phyloP scores from a whole-genome alignment of 2,797 vertebrate species.

The Coranthus polyacanthus region DNA sequence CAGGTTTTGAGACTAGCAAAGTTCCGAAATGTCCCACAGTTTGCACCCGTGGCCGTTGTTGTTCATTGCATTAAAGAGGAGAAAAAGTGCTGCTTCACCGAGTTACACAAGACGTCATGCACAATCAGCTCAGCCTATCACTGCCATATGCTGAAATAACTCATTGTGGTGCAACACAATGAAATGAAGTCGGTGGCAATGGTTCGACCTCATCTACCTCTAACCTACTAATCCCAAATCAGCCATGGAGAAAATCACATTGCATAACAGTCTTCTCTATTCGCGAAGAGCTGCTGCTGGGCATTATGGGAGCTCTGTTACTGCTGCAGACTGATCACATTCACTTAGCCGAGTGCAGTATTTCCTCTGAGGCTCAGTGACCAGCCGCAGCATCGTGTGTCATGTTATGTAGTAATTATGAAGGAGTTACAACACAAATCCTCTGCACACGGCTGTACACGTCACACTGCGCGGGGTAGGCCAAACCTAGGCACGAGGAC shows the following conservation, averaged over 20 bases:
- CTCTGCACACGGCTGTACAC: neutral
- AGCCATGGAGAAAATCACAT: constrained; percentile 48
- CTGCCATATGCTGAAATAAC: constrained; percentile 7
- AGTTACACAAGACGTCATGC: constrained; percentile 7
- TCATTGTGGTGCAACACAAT: constrained; percentile 35
- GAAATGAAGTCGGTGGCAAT: constrained; percentile 23
- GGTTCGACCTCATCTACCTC: constrained; percentile 38
- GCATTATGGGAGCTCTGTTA: constrained; percentile 14
- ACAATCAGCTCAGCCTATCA: constrained; percentile 5
- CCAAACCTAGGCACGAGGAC: neutral
- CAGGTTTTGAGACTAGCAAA: no score
- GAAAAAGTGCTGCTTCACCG: neutral
- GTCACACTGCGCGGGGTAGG: constrained; percentile 4
- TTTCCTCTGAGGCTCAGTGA: constrained; percentile 1
- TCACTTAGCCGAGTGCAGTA: neutral
- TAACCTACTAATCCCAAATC: constrained; percentile 52
- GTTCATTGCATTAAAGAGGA: no score
- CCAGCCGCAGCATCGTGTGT: constrained; percentile 5
- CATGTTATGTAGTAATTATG: constrained; percentile 9
- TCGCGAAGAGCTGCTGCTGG: constrained; percentile 24
- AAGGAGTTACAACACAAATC: constrained; percentile 30
- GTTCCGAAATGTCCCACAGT: no score
- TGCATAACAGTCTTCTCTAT: constrained; percentile 56
- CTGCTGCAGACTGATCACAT: constrained; percentile 10
- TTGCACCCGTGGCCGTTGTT: no score